These are phyloP conservation scores for Akabosia matsudoensis DNA, from an alignment of 1,140 invertebrate species.

Conservation along the genomic window DNA sequence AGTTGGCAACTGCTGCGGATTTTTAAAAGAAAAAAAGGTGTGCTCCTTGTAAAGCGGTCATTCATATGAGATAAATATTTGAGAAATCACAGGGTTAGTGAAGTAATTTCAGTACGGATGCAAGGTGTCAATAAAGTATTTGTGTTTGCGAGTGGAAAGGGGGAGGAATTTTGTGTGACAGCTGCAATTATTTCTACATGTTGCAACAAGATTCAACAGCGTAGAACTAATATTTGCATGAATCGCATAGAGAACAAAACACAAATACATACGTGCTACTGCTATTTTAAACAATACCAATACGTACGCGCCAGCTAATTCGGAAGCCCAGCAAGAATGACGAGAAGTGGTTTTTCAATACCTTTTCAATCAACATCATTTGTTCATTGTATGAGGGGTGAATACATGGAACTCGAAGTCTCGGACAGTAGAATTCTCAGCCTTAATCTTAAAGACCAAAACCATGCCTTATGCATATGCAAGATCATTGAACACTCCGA, in stretches of 20 bases:
- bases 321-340: neutral
- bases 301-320: too few relatives aligned
- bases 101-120: too few relatives aligned
- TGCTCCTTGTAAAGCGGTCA: too few relatives aligned
- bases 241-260: too few relatives aligned
- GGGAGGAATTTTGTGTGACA: neutral
- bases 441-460: neutral
- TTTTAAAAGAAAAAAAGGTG: neutral
- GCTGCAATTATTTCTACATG: neutral
- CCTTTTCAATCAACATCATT: neutral
- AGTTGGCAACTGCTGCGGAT: neutral
- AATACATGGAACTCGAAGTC: neutral
- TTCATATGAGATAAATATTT: too few relatives aligned
- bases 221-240: too few relatives aligned
- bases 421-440: neutral
- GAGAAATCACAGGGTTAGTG: too few relatives aligned
- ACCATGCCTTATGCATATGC: slow-evolving; percentile 10
- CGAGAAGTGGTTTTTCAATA: neutral
- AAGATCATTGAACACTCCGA: slow-evolving; percentile 13
- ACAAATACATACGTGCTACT: neutral
- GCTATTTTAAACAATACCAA: neutral
- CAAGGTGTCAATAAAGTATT: too few relatives aligned
- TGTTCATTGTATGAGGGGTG: neutral
- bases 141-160: neutral
- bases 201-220: neutral